Evolutionary conservation across 2,888 invertebrate genomes (phyloP), one percentile per base, ranked within the genome.

Genomic region (Clistopyga incitator): DNA sequence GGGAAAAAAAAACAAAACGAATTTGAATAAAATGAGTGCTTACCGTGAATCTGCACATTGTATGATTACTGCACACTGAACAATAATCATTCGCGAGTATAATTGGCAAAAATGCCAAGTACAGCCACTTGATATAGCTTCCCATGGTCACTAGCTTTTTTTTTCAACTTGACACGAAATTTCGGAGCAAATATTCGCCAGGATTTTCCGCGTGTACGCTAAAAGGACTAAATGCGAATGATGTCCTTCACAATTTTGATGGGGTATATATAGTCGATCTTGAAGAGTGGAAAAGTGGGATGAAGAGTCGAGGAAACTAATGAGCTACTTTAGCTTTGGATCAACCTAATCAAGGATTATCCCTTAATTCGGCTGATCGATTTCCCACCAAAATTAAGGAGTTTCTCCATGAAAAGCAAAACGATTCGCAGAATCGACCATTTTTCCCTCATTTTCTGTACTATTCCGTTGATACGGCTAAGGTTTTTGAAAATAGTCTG

Each of bases 41-140:
- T 47, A 88, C 88, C 83, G 77, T 65, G 65, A 84, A 88, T 50
- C 59, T 78, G 67, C 88, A 88, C 86, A 86, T 86, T 8, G 88
- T 88, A 71, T 88, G 88, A 67, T 87, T 82, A 1, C 45, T 25
- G 68, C 86, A 87, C 42, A 88, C 50, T 13, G 84, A 74, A 61
- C 88, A 88, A 61, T 88, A 88, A 52, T 87, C 84, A 11, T 64
- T 20, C 18, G 74, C 74, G 6, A 61, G 20, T n/a, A 29, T 59
- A 11, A 78, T 6, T 23, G 70, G 70, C 13, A 78, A 13, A 3
- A 78, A 42, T n/a, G 25, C 50, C 4, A 78, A 50, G 38, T 8
- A 20, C 10, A 70, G 11, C 20, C n/a, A 70, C 20, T 78, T n/a
- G n/a, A 45, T 13, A n/a, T 20, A 45, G 42, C 29, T 29, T 25